Evolutionary conservation across 2,888 invertebrate species (phyloP).

Genomic region (Antheraea yamamai): DNA sequence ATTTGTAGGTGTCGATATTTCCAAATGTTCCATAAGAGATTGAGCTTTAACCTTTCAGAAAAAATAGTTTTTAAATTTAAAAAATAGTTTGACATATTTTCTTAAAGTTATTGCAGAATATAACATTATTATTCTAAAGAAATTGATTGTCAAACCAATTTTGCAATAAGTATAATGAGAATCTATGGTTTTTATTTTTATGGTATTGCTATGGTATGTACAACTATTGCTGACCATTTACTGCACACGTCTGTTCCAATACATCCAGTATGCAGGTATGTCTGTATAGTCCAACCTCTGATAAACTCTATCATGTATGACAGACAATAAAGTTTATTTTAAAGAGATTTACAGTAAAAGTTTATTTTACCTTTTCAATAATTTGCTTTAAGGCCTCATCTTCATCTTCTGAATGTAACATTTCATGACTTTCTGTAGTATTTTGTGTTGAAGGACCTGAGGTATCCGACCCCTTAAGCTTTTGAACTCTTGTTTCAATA

Average conservation of each 20-base stretch:
- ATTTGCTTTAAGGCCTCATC: conserved; percentile 60
- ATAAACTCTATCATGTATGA: no score
- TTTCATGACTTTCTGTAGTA: conserved; percentile 23
- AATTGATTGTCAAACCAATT: no score
- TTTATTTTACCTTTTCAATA: conserved; percentile 59
- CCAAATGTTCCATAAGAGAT: conserved; percentile 54
- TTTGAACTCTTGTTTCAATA: conserved; percentile 62
- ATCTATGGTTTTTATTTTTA: no score
- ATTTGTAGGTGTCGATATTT: conserved; percentile 43
- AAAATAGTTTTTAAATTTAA: neutral
- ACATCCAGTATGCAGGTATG: no score
- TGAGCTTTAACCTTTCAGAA: conserved; percentile 56
- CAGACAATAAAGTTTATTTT: neutral
- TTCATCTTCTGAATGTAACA: conserved; percentile 59
- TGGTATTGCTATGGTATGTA: no score
- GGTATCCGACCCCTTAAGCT: conserved; percentile 46
- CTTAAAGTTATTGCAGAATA: no score
- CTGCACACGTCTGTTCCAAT: no score
- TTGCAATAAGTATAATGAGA: no score
- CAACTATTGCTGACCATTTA: no score
- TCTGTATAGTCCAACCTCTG: no score
- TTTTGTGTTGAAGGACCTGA: conserved; percentile 25
- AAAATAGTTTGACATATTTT: neutral
- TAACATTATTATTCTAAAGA: no score
- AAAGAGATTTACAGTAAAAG: neutral